Base-by-base conservation (phyloP, 2,888 invertebrate species). In the Andrena trimmerana region DNA sequence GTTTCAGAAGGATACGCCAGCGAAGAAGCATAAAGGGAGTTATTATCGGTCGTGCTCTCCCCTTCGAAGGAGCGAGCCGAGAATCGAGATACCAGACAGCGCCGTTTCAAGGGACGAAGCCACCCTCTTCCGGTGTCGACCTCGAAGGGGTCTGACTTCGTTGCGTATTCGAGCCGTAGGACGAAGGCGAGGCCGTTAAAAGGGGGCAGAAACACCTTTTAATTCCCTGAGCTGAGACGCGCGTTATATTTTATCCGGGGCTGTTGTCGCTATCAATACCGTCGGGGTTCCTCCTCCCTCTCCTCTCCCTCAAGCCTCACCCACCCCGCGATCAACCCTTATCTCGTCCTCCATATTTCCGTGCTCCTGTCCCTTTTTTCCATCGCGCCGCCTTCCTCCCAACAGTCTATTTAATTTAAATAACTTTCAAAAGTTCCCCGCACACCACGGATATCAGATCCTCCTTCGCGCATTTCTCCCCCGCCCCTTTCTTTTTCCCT, bases 331-430 rank as follows among this genome's bases (percentile, higher is more conserved):
- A 91, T 89, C 90, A 87, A 89, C 89, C 83, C 88, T 90, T 91
- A 91, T 91, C 91, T 89, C 84, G 50, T 81, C 72, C 83, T 79
- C 82, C 86, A 59, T 76, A 31, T 82, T 75, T 81, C 74, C 72
- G 29, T 60, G 50, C 75, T 69, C 29, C 59, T 69, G 59, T 74
- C 76, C 36, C 52, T 36, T 73, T 52, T 75, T 59, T 54, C 65
- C 69, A 59, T 66, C 80, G 50, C 10, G 29, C 60, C 48, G 29
- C 33, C 42, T 27, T 33, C 78, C 60, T 24, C 20, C 57, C 63
- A 50, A 33, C 85, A 86, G 86, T 89, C 90, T 91, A 90, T 91
- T 91, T 91, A 91, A 92, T 92, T 91, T 90, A 91, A 91, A 92
- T 91, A 92, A 92, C 89, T 92, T 91, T 88, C 85, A 87, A 89